phyloP scores from a whole-genome alignment of 2,888 invertebrate genomes.

The Ditula angustiorana region DNA sequence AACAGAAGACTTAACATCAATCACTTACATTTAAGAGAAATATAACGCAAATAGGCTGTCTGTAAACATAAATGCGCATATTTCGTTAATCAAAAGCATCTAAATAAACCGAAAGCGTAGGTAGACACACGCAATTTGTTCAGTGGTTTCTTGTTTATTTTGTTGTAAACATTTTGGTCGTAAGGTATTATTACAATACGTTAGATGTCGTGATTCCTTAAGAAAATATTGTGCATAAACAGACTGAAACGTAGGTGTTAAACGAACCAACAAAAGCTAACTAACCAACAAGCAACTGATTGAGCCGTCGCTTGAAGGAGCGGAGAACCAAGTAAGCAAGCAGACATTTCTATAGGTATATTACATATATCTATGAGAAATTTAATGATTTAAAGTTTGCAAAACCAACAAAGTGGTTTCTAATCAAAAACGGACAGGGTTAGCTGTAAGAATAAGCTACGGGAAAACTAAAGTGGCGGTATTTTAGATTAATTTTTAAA shows the following conservation, averaged over 20 bases:
- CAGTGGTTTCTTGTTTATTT: conserved; percentile 1
- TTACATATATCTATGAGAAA: neutral
- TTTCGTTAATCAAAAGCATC: neutral
- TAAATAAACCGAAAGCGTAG: neutral
- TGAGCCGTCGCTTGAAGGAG: neutral
- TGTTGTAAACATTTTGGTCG: conserved; percentile 4
- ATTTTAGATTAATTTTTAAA: too few relatives aligned
- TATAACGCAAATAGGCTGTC: neutral
- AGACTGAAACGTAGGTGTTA: conserved; percentile 13
- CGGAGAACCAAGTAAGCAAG: neutral
- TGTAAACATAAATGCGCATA: neutral
- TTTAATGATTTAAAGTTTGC: neutral
- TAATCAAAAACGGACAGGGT: too few relatives aligned
- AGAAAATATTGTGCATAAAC: conserved; percentile 26
- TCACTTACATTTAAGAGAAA: neutral
- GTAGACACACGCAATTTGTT: neutral
- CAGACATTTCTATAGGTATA: neutral
- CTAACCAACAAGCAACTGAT: conserved; percentile 27
- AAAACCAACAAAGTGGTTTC: neutral
- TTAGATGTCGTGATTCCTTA: neutral
- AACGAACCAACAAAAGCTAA: conserved; percentile 31
- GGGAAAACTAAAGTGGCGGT: too few relatives aligned
- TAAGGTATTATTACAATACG: neutral
- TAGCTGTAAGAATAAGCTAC: too few relatives aligned
- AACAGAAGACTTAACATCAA: too few relatives aligned